Base-by-base conservation (phyloP, 1,140 invertebrate species). In the Ctenoplectra terminalis region DNA sequence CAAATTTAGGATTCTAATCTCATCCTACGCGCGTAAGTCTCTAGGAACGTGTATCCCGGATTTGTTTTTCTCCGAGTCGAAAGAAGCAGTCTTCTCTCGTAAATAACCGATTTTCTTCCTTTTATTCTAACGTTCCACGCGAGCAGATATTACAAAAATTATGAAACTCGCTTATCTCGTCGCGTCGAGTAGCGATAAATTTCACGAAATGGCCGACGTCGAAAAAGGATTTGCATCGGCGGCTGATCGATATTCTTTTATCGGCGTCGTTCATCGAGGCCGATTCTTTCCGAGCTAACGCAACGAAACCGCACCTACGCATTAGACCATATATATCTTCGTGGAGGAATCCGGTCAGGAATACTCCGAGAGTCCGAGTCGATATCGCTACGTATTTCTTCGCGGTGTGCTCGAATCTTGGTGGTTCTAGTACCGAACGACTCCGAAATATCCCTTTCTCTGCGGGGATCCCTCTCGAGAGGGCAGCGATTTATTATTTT, bases 401-500 rank as follows among this genome's bases (percentile, higher is more conserved):
- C 9, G 37, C 11, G 52, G 37, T 23, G 20, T 20, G 23, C 1
- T 60, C n/a, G 70, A 43, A 43, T 40, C 20, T n/a, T 1, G 23
- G 29, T 26, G 71, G 29, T 13, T 66, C 17, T 58, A 20, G 43
- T 20, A 40, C 46, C 43, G 61, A 50, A 43, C 34, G 23, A 26
- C 61, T 46, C 23, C 11, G 82, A 58, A 61, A 50, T 48, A 69
- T 66, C 81, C 61, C 50, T 70, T 70, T 69, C 83, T 50, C 29
- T 20, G 34, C 73, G 29, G 43, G 73, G 31, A 54, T 54, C 63
- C 74, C 15, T 17, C 31, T 26, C 23, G 60, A 50, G 73, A 40
- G 54, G 52, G 46, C 29, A 34, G 75, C 75, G 83, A 85, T 85
- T 85, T 83, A 85, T 85, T 85, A 85, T 85, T 85, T 85, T 83